phyloP scores from a whole-genome alignment of 1,140 invertebrate species.

The Cydia splendana region DNA sequence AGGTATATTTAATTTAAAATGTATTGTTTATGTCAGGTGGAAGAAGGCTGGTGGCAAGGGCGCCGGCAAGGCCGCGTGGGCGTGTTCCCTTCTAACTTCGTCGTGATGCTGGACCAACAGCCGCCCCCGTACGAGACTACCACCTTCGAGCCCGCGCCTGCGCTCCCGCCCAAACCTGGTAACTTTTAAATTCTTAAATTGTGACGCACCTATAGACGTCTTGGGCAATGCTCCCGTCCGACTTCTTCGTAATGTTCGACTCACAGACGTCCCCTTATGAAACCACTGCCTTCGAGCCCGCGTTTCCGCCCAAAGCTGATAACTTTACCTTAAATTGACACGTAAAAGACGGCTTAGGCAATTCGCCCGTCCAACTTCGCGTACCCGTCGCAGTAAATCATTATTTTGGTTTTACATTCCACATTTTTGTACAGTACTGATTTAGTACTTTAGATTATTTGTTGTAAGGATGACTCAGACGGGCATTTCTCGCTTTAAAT shows the following conservation, averaged over 20 bases:
- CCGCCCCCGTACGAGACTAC: conserved; percentile 55
- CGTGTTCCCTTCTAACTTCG: conserved; percentile 97
- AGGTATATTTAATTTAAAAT: background rate
- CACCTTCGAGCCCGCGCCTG: conserved; percentile 71
- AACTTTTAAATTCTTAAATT: conserved; percentile 37
- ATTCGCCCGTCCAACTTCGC: too few relatives aligned
- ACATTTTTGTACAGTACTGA: background rate
- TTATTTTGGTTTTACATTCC: too few relatives aligned
- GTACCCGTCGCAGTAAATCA: too few relatives aligned
- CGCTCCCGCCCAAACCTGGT: conserved; percentile 83
- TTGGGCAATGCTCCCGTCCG: conserved; percentile 87
- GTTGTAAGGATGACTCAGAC: conserved; percentile 5
- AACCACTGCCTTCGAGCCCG: conserved; percentile 65
- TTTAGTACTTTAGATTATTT: conserved; percentile 27
- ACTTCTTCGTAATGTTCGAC: conserved; percentile 90
- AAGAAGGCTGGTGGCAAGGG: conserved; percentile 95
- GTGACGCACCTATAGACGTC: conserved; percentile 82
- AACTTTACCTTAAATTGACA: conserved; percentile 35
- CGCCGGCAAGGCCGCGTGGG: conserved; percentile 87
- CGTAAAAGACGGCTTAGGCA: too few relatives aligned
- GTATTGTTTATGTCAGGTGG: conserved; percentile 81
- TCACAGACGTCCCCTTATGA: conserved; percentile 50
- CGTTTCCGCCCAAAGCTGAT: conserved; percentile 84
- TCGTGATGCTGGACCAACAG: conserved; percentile 83
- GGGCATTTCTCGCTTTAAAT: conserved; percentile 7